These are phyloP conservation scores for Gonocerus acuteangulatus DNA, from an alignment of 2,888 invertebrate genomes.

Conservation along the genomic window DNA sequence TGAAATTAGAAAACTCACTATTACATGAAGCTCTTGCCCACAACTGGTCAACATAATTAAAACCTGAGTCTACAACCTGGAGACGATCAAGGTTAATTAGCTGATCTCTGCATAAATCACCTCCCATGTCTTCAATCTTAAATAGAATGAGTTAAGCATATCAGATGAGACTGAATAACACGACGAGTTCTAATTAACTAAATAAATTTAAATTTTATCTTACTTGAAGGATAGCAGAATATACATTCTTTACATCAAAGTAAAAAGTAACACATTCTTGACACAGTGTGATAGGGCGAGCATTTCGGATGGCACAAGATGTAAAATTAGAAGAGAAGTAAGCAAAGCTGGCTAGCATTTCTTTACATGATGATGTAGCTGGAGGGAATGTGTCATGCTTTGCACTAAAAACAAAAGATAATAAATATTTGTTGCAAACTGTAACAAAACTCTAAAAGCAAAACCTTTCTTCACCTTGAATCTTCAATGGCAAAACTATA, in stretches of 20 bases:
- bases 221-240: conserved; percentile 48
- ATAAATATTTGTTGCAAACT: no score
- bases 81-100: conserved; percentile 56
- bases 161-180: background rate
- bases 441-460: no score
- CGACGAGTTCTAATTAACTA: background rate
- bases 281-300: conserved; percentile 56
- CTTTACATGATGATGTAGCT: conserved; percentile 30
- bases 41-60: conserved; percentile 49
- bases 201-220: conserved; percentile 15
- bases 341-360: conserved; percentile 46
- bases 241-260: conserved; percentile 48
- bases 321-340: conserved; percentile 52
- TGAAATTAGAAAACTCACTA: no score
- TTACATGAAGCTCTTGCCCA: conserved; percentile 58
- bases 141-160: conserved; percentile 19
- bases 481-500: no score
- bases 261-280: conserved; percentile 52
- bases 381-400: no score
- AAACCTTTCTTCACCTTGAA: no score
- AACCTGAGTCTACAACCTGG: conserved; percentile 53
- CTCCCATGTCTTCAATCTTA: conserved; percentile 46
- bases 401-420: no score
- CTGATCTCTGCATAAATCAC: conserved; percentile 50
- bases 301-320: conserved; percentile 52